Evolutionary conservation across 2,888 invertebrate species (phyloP).

Genomic region (Emmelina monodactyla): DNA sequence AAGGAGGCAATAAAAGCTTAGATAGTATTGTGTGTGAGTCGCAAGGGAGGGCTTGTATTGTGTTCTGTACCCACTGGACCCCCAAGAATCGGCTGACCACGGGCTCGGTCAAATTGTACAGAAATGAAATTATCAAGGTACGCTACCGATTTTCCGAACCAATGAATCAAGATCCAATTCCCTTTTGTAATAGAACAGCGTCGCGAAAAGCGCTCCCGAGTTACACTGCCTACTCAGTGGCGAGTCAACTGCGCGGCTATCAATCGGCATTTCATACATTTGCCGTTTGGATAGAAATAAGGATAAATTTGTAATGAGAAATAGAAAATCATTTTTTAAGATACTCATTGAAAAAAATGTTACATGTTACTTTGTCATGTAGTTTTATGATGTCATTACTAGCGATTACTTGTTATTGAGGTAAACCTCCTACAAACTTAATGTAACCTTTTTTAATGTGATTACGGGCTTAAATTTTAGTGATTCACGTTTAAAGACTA

Average conservation of each 20-base stretch:
- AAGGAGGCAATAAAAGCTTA: constrained; percentile 66
- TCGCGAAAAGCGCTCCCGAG: constrained; percentile 58
- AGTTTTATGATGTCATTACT: too few relatives aligned
- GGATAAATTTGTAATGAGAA: too few relatives aligned
- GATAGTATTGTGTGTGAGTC: constrained; percentile 63
- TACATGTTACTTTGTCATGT: too few relatives aligned
- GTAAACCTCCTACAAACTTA: too few relatives aligned
- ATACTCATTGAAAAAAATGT: too few relatives aligned
- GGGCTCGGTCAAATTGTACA: constrained; percentile 67
- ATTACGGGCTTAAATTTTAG: too few relatives aligned
- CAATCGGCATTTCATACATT: too few relatives aligned
- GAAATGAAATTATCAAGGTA: constrained; percentile 68
- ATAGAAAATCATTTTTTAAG: too few relatives aligned
- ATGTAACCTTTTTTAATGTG: too few relatives aligned
- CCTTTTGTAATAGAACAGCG: constrained; percentile 67
- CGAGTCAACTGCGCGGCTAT: constrained; percentile 17
- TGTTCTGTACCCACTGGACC: constrained; percentile 53
- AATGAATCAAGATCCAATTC: constrained; percentile 68
- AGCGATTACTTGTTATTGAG: too few relatives aligned
- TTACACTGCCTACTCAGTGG: constrained; percentile 58
- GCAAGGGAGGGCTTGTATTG: constrained; percentile 59
- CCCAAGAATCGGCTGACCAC: constrained; percentile 62
- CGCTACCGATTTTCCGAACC: constrained; percentile 67
- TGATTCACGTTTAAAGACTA: too few relatives aligned
- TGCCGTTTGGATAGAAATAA: too few relatives aligned